These are phyloP conservation scores for Prorops nasuta DNA, from an alignment of 1,140 invertebrate genomes.

Conservation along the genomic window DNA sequence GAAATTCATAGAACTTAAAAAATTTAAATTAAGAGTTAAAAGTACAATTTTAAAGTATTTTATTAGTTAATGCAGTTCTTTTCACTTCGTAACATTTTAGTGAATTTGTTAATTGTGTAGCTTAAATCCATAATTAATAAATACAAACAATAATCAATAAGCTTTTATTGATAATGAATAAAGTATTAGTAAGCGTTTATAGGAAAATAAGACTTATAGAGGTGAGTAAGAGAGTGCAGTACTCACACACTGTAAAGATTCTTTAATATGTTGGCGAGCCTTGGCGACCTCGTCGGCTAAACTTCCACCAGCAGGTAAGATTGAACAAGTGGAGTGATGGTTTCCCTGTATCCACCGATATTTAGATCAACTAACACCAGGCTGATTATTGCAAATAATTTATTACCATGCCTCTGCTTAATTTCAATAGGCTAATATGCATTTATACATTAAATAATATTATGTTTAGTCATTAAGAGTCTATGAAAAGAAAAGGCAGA, in stretches of 20 bases:
- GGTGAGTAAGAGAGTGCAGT: conserved; percentile 37
- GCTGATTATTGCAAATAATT: conserved; percentile 23
- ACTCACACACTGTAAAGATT: conserved; percentile 62
- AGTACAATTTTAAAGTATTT: background rate
- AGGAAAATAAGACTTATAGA: conserved; percentile 21
- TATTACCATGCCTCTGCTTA: conserved; percentile 26
- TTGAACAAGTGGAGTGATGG: conserved; percentile 39
- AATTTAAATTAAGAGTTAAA: background rate
- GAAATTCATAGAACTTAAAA: too few species aligned
- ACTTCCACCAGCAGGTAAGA: conserved; percentile 48
- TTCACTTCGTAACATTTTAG: background rate
- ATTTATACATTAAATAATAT: conserved; percentile 9
- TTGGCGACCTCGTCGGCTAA: conserved; percentile 60
- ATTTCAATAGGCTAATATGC: conserved; percentile 17
- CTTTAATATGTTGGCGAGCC: conserved; percentile 60
- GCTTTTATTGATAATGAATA: conserved; percentile 11
- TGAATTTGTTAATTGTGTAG: conserved; percentile 1
- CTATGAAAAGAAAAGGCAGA: too few species aligned
- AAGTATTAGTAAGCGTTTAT: conserved; percentile 29
- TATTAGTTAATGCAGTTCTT: background rate
- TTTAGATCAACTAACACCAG: conserved; percentile 38
- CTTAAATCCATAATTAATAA: conserved; percentile 5
- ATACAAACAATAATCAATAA: conserved; percentile 6
- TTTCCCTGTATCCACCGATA: conserved; percentile 47
- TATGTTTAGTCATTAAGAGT: too few species aligned